A percentile compares a stretch with the other conserved stretches of the same genome.
These are phyloP conservation scores for Zaprionus africanus DNA, from an alignment of 1,140 invertebrate genomes.

Conservation along the genomic window DNA sequence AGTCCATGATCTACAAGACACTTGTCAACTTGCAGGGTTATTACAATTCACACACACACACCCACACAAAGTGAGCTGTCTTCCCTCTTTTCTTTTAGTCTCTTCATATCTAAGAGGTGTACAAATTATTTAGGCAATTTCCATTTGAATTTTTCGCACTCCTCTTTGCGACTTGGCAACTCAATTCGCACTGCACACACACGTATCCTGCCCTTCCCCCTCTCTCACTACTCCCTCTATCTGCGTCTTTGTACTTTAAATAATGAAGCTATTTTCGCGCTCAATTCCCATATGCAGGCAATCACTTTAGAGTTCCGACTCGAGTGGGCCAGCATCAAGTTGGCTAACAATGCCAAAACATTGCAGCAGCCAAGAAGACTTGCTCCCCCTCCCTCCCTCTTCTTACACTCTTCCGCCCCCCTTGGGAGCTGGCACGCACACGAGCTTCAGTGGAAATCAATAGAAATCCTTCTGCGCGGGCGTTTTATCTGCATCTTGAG, in stretches of 20 bases:
- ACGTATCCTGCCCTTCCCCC: constrained; percentile 32
- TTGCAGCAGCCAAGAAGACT: constrained; percentile 5
- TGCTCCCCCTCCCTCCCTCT: not conserved
- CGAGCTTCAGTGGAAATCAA: constrained; percentile 45
- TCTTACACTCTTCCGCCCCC: not conserved
- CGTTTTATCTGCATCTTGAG: constrained; percentile 56
- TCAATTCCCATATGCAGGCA: constrained; percentile 78
- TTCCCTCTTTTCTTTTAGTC: not conserved
- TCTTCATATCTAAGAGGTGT: constrained; percentile 53
- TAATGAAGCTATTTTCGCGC: constrained; percentile 82
- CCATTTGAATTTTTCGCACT: constrained; percentile 37
- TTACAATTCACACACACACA: not conserved
- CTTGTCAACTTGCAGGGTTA: not conserved
- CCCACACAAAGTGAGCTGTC: not conserved
- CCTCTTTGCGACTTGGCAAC: constrained; percentile 31
- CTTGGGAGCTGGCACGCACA: not conserved
- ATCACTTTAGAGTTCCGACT: constrained; percentile 65
- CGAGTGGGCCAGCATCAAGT: constrained; percentile 37
- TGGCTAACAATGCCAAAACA: constrained; percentile 41
- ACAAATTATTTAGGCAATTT: constrained; percentile 81
- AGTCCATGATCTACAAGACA: not conserved
- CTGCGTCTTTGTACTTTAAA: constrained; percentile 70
- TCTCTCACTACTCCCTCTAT: not conserved
- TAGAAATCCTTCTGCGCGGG: constrained; percentile 39
- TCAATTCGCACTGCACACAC: constrained; percentile 58